A percentile compares a stretch with the other conserved stretches of the same genome.
Evolutionary conservation across 2,113 vertebrate genomes (phyloP).

Genomic region (Odobenus rosmarus): DNA sequence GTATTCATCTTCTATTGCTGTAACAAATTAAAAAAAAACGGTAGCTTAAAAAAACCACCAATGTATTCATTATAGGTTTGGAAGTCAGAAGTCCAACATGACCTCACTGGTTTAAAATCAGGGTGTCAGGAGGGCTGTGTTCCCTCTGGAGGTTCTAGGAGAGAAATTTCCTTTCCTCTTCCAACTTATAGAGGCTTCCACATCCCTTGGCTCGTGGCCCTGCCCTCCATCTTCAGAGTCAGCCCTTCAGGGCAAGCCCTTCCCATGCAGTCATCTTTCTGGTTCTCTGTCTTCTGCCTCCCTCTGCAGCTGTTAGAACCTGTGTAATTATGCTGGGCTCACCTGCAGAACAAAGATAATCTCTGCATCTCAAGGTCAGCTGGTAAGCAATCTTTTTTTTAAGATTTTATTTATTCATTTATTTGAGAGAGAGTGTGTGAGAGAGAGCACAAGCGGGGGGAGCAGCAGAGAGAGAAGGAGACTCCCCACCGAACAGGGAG

Average conservation of each 20-base stretch:
- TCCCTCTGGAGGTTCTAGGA: not conserved
- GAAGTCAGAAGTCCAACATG: not conserved
- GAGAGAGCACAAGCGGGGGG: not conserved
- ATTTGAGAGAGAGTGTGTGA: not conserved
- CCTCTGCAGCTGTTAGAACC: not conserved
- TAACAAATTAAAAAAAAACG: not conserved
- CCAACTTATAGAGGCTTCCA: not conserved
- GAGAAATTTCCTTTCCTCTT: not conserved
- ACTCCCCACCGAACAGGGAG: not conserved
- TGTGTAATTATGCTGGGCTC: not conserved
- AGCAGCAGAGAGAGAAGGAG: not conserved
- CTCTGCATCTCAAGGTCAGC: not conserved
- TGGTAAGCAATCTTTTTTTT: not conserved
- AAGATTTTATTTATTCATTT: not conserved
- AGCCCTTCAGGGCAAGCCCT: not conserved
- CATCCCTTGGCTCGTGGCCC: not conserved
- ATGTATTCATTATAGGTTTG: not conserved
- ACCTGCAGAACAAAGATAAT: not conserved
- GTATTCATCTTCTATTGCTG: not conserved
- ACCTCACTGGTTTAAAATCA: not conserved
- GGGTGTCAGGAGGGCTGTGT: not conserved
- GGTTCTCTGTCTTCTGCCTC: not conserved
- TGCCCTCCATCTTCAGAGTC: not conserved
- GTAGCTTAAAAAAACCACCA: not conserved
- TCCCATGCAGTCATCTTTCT: not conserved